phyloP scores from a whole-genome alignment of 2,797 vertebrate genomes.

The Arrhamphus sclerolepis region DNA sequence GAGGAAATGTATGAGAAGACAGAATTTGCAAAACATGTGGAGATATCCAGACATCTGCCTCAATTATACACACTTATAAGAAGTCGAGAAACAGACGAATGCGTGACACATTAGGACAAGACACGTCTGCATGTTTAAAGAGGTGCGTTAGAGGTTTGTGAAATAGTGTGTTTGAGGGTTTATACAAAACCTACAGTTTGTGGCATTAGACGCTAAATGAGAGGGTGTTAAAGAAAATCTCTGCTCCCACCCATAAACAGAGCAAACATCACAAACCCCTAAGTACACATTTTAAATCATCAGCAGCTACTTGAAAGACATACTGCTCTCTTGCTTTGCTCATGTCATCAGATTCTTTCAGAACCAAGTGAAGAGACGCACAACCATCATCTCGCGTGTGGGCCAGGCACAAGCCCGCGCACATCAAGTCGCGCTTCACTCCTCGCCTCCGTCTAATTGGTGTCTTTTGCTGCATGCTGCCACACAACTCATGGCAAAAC shows the following conservation, averaged over 20 bases:
- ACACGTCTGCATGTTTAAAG: slow-evolving; percentile 28
- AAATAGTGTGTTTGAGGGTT: slow-evolving; percentile 41
- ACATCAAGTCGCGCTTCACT: slow-evolving; percentile 54
- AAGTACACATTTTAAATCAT: slow-evolving; percentile 45
- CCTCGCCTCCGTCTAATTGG: slow-evolving; percentile 54
- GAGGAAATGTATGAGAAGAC: no score
- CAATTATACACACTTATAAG: slow-evolving; percentile 5
- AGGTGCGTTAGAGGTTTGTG: no score
- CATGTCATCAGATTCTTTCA: slow-evolving; percentile 23
- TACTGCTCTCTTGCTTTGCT: slow-evolving; percentile 5
- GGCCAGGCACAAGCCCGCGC: slow-evolving; percentile 59
- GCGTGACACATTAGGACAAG: slow-evolving; percentile 24
- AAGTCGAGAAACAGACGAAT: slow-evolving; percentile 5
- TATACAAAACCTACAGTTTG: slow-evolving; percentile 49
- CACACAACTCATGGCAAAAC: slow-evolving; percentile 55
- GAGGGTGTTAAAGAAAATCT: slow-evolving; percentile 55
- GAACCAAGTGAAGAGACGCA: neutral
- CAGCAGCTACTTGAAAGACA: slow-evolving; percentile 20
- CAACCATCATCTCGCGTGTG: slow-evolving; percentile 2
- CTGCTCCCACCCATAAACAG: slow-evolving; percentile 15
- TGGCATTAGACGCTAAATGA: slow-evolving; percentile 53
- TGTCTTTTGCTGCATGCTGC: slow-evolving; percentile 48
- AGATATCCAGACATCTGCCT: neutral
- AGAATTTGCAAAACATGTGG: no score
- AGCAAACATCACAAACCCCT: slow-evolving; percentile 4